phyloP scores from a whole-genome alignment of 1,140 invertebrate species.

The Sitobion miscanthi region DNA sequence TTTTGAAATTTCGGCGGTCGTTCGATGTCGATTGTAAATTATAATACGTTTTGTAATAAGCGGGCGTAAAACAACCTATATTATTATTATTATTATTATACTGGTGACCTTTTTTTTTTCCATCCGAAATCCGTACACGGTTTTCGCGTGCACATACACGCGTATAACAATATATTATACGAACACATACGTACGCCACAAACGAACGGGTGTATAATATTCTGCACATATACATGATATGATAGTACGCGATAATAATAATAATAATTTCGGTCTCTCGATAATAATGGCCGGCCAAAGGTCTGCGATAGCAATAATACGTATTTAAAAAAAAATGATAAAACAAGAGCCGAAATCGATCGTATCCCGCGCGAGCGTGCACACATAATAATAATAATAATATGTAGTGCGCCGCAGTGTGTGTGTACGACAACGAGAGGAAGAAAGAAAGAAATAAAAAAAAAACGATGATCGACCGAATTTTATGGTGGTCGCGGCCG shows the following conservation, averaged over 20 bases:
- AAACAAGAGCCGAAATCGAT: neutral
- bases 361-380: neutral
- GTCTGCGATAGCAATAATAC: neutral
- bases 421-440: neutral
- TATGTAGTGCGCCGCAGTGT: neutral
- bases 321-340: neutral
- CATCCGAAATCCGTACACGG: neutral
- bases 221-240: neutral
- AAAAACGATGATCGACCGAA: conserved; percentile 27
- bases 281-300: neutral
- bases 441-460: neutral
- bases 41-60: neutral
- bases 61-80: neutral
- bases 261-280: neutral
- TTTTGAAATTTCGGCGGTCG: neutral
- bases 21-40: neutral
- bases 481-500: neutral
- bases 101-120: neutral
- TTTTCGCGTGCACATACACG: neutral
- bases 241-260: neutral
- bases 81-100: neutral
- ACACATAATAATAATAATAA: conserved; percentile 6
- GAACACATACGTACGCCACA: neutral
- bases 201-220: neutral
- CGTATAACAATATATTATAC: neutral